Evolutionary conservation across 2,888 invertebrate genomes (phyloP).

Genomic region (Leptopilina syphax): DNA sequence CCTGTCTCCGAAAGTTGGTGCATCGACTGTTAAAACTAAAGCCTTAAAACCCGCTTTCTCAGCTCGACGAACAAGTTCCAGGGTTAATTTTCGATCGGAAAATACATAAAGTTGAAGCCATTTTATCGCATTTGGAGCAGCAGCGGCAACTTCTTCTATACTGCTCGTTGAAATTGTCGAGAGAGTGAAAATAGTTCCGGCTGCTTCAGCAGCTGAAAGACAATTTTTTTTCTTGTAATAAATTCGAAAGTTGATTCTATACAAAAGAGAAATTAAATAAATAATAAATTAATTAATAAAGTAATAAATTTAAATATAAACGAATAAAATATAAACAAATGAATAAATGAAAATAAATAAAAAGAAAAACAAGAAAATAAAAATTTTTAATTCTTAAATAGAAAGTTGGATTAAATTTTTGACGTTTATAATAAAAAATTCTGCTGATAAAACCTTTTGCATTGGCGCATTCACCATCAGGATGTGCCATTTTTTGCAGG

Average conservation of each 20-base stretch:
- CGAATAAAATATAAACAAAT: no score
- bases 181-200: constrained; percentile 87
- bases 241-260: neutral
- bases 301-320: no score
- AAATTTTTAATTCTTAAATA: neutral
- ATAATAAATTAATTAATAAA: no score
- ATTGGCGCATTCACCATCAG: constrained; percentile 91
- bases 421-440: neutral
- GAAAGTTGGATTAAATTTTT: no score
- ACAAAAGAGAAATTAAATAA: no score
- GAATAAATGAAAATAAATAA: neutral
- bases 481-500: constrained; percentile 94
- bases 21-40: constrained; percentile 92
- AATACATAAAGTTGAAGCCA: constrained; percentile 97
- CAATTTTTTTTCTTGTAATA: neutral
- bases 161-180: constrained; percentile 93
- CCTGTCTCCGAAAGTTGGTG: constrained; percentile 90
- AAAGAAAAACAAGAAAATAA: constrained; percentile 43
- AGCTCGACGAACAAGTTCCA: constrained; percentile 85
- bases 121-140: constrained; percentile 86
- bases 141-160: constrained; percentile 90
- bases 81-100: constrained; percentile 86
- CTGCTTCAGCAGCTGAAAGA: constrained; percentile 85
- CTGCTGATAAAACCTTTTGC: constrained; percentile 81
- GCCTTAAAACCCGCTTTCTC: constrained; percentile 92